Percentiles rank a stretch among this genome's conserved stretches.
phyloP scores from a whole-genome alignment of 2,113 vertebrate genomes.

The Vimba vimba region DNA sequence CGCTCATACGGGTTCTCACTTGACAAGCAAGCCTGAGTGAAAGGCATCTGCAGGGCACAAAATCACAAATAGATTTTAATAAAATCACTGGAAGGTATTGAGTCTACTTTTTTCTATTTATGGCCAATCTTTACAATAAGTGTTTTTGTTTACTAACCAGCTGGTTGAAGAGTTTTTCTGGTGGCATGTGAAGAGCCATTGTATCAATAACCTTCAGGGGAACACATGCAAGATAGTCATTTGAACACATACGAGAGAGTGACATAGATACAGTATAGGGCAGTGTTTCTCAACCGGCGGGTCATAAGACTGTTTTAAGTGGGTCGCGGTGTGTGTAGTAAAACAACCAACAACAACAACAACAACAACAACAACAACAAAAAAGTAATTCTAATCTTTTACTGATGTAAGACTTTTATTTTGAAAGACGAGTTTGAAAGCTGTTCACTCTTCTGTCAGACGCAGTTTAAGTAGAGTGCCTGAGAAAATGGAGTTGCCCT shows the following conservation, averaged over 20 bases:
- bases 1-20: constrained; percentile 81
- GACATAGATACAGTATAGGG: background rate
- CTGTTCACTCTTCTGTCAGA: no score
- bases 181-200: constrained; percentile 86
- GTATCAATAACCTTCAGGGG: constrained; percentile 84
- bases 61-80: background rate
- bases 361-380: no score
- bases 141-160: constrained; percentile 73
- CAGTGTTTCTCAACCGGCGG: no score
- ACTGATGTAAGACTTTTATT: no score
- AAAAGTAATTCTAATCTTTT: no score
- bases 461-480: no score
- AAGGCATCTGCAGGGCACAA: constrained; percentile 75
- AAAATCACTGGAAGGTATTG: background rate
- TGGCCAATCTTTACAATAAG: background rate
- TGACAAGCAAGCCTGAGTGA: constrained; percentile 77
- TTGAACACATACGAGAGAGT: background rate
- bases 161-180: constrained; percentile 85
- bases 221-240: background rate
- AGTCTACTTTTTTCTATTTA: background rate
- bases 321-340: no score
- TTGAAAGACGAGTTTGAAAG: no score
- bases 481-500: no score
- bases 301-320: no score
- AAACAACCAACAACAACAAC: no score